Conservation (phyloP, 2,113 vertebrate genomes). For the Scophthalmus maximus region DNA sequence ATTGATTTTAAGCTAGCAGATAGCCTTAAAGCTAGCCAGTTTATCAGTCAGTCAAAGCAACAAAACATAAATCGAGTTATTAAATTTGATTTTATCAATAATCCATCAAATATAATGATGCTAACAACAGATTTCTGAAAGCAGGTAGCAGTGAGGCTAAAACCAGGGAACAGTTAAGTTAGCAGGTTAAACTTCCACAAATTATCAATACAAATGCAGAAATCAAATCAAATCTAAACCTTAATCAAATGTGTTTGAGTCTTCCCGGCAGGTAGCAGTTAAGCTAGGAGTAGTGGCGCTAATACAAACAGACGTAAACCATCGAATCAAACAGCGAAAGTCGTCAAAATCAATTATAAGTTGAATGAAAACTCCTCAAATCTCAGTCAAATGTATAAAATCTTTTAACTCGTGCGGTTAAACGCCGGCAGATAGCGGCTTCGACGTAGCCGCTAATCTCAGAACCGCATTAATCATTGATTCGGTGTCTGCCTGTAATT, state of each 20-base stretch:
- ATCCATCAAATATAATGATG: too few species aligned
- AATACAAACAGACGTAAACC: constrained; percentile 37
- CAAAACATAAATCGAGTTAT: too few species aligned
- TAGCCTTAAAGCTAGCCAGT: constrained; percentile 8
- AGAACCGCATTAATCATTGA: constrained; percentile 73
- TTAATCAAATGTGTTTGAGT: too few species aligned
- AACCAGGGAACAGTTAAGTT: too few species aligned
- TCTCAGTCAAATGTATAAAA: constrained; percentile 28
- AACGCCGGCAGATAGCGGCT: constrained; percentile 51
- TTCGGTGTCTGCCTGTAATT: constrained; percentile 74
- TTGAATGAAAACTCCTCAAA: constrained; percentile 44
- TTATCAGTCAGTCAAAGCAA: too few species aligned
- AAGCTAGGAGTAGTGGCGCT: background rate
- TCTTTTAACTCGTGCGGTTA: constrained; percentile 28
- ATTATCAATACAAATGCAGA: too few species aligned
- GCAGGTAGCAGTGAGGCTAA: too few species aligned
- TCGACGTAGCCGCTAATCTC: constrained; percentile 60
- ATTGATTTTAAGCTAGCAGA: background rate
- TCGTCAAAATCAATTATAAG: constrained; percentile 47
- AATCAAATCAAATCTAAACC: too few species aligned
- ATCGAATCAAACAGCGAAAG: constrained; percentile 29
- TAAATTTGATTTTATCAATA: too few species aligned
- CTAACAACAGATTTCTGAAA: too few species aligned
- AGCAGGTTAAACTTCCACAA: too few species aligned
- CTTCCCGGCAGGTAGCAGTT: constrained; percentile 4